phyloP scores from a whole-genome alignment of 2,888 invertebrate species.

The Ptycholaimellus sp. region DNA sequence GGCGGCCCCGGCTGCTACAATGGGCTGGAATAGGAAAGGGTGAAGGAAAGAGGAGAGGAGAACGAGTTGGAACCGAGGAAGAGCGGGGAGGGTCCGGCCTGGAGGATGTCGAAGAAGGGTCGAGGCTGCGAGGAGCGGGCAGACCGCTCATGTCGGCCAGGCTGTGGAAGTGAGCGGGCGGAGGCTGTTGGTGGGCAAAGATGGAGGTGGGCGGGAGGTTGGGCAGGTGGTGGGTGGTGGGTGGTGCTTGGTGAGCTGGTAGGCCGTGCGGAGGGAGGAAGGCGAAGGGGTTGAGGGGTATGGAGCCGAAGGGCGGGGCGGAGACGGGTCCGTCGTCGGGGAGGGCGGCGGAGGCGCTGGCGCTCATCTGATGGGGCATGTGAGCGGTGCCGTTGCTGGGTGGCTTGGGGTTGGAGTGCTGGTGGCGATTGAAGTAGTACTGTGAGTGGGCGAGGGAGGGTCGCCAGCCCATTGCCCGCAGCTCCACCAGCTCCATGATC shows the following conservation, averaged over 20 bases:
- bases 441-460: slow-evolving; percentile 36
- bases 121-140: no score
- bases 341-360: slow-evolving; percentile 2
- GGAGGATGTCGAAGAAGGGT: slow-evolving; percentile 37
- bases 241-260: not conserved
- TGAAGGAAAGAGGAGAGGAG: no score
- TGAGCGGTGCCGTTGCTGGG: no score
- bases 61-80: no score
- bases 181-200: no score
- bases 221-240: not conserved
- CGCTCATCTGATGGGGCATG: slow-evolving; percentile 2
- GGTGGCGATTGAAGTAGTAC: slow-evolving; percentile 19
- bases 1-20: no score
- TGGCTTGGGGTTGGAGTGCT: slow-evolving; percentile 9
- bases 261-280: not conserved
- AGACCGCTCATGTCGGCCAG: slow-evolving; percentile 42
- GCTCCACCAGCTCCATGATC: slow-evolving; percentile 68
- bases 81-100: no score
- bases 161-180: no score
- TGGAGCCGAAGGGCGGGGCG: slow-evolving; percentile 7
- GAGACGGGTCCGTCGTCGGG: slow-evolving; percentile 5
- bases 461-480: slow-evolving; percentile 72
- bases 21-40: no score
- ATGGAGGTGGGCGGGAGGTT: not conserved
- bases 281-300: slow-evolving; percentile 8